These are phyloP conservation scores for Cryptus viduatorius DNA, from an alignment of 2,888 invertebrate genomes.

Conservation along the genomic window DNA sequence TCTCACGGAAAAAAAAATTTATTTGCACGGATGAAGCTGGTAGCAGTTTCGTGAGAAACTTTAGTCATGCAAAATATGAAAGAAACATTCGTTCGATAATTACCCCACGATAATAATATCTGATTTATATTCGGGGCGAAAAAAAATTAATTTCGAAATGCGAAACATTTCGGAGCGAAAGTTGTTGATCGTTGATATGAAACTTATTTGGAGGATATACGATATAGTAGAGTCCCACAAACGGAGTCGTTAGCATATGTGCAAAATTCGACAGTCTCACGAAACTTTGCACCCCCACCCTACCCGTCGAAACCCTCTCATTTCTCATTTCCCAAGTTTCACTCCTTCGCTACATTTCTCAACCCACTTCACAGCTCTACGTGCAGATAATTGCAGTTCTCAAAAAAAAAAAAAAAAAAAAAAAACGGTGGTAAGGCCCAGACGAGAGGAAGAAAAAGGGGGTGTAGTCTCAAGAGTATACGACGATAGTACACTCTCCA, in stretches of 20 bases:
- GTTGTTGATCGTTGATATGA: not conserved
- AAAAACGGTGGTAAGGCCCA: conserved; percentile 35
- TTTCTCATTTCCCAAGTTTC: not conserved
- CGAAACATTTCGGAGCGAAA: not conserved
- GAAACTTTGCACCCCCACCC: not conserved
- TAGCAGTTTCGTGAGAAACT: not conserved
- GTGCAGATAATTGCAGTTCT: conserved; percentile 55
- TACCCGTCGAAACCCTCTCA: not conserved
- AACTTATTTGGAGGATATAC: not conserved
- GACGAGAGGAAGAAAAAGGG: conserved; percentile 9
- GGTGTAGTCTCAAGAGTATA: not conserved
- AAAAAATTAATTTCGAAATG: no score
- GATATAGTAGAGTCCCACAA: conserved; percentile 12
- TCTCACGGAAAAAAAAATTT: not conserved
- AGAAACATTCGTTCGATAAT: no score
- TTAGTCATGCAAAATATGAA: not conserved
- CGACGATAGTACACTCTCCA: not conserved
- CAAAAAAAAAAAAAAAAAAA: conserved; percentile 29
- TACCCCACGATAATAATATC: no score
- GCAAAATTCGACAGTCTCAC: conserved; percentile 29
- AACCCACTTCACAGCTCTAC: conserved; percentile 32
- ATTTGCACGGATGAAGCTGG: no score
- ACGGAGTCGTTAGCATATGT: conserved; percentile 46
- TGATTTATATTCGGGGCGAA: no score
- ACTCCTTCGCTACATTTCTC: not conserved